phyloP scores from a whole-genome alignment of 2,113 vertebrate genomes.

The Columba janthina region DNA sequence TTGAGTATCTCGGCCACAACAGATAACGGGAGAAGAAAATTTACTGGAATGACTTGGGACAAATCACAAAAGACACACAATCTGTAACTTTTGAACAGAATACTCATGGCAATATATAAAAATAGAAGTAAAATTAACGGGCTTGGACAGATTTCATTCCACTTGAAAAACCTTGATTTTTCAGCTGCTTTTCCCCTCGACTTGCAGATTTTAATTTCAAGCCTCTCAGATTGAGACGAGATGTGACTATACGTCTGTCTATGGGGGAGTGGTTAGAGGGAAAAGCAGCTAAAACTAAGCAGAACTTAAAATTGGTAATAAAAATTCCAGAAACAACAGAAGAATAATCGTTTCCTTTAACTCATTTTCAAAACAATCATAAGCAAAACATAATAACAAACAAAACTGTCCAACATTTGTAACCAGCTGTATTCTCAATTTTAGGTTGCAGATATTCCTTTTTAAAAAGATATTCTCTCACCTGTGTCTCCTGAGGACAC shows the following conservation, averaged over 20 bases:
- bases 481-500: not conserved
- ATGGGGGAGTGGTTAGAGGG: not conserved
- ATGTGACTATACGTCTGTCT: not conserved
- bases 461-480: not conserved
- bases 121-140: not conserved
- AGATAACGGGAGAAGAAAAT: not conserved
- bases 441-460: not conserved
- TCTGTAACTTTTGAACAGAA: not conserved
- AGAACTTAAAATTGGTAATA: not conserved
- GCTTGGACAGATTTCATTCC: not conserved
- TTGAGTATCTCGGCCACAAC: not conserved
- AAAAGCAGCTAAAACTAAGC: not conserved
- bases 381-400: not conserved
- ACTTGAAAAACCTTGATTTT: not conserved
- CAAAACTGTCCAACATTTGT: not conserved
- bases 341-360: not conserved
- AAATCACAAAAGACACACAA: not conserved
- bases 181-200: not conserved
- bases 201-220: not conserved
- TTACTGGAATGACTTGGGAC: not conserved
- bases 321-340: not conserved
- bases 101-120: not conserved
- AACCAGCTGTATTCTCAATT: not conserved
- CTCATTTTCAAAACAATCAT: not conserved
- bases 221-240: not conserved